A percentile compares a stretch with the other conserved stretches of the same genome.
These are phyloP conservation scores for Formica selysi DNA, from an alignment of 1,140 invertebrate genomes.

Conservation along the genomic window DNA sequence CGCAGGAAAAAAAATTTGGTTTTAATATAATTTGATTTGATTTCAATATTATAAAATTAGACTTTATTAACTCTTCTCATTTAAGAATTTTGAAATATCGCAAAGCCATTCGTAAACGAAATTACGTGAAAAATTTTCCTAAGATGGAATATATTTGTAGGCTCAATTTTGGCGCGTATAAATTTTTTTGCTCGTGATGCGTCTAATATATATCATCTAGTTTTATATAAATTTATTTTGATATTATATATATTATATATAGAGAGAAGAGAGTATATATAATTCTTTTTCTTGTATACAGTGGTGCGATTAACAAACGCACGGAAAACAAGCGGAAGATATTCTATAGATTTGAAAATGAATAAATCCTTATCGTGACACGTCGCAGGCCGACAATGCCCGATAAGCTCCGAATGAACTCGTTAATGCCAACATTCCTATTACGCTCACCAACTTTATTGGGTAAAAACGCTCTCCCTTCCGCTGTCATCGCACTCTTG, in stretches of 20 bases:
- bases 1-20: too few species aligned
- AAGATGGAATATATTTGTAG: not conserved
- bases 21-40: too few species aligned
- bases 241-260: too few species aligned
- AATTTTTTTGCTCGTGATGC: not conserved
- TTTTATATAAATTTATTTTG: too few species aligned
- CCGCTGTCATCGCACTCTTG: slow-evolving; percentile 70
- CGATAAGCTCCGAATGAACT: slow-evolving; percentile 63
- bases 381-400: slow-evolving; percentile 52
- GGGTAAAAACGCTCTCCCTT: slow-evolving; percentile 75
- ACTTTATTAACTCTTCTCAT: too few species aligned
- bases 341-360: slow-evolving; percentile 59
- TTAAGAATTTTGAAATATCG: not conserved
- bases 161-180: not conserved
- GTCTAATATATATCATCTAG: not conserved
- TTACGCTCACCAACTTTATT: slow-evolving; percentile 73
- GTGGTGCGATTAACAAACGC: slow-evolving; percentile 27
- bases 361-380: slow-evolving; percentile 62
- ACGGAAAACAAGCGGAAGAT: slow-evolving; percentile 53
- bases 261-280: too few species aligned
- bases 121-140: not conserved
- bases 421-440: slow-evolving; percentile 71
- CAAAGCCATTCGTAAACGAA: not conserved
- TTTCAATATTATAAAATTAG: too few species aligned
- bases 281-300: slow-evolving; percentile 16